A percentile compares a stretch with the other conserved stretches of the same genome.
These are phyloP conservation scores for Lypha dubia DNA, from an alignment of 2,888 invertebrate species.

Conservation along the genomic window DNA sequence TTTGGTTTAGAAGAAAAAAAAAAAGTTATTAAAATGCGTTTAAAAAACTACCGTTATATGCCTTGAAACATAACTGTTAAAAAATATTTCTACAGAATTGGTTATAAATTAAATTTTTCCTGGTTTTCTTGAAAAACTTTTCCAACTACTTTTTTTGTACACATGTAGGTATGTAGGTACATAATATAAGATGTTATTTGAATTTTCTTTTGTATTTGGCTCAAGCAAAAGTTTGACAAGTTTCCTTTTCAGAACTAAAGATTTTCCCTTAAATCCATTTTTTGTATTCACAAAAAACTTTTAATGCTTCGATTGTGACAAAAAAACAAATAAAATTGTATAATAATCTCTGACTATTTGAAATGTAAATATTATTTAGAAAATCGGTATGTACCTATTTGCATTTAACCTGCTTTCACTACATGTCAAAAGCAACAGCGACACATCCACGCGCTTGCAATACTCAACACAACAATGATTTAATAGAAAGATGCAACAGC, in stretches of 20 bases:
- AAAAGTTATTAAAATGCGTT: not conserved
- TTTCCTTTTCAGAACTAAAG: too few relatives aligned
- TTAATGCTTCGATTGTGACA: conserved; percentile 1
- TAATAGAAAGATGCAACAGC: conserved; percentile 59
- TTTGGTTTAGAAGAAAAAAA: conserved; percentile 25
- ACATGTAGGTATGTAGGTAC: too few relatives aligned
- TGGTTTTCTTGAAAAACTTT: not conserved
- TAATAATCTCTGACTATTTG: conserved; percentile 38
- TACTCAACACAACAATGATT: conserved; percentile 45
- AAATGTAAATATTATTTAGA: conserved; percentile 49
- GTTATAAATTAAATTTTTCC: not conserved
- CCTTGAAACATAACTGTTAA: not conserved
- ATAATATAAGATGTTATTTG: too few relatives aligned
- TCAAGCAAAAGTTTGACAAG: not conserved
- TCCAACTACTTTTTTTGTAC: not conserved
- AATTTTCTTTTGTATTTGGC: too few relatives aligned
- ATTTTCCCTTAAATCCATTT: not conserved
- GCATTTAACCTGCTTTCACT: conserved; percentile 78
- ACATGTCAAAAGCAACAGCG: conserved; percentile 69
- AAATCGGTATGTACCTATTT: conserved; percentile 73
- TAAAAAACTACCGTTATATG: not conserved
- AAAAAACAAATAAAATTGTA: too few relatives aligned
- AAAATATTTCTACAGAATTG: not conserved
- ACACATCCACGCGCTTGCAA: conserved; percentile 62
- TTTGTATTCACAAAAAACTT: not conserved